These are phyloP conservation scores for Trichoplusia ni DNA, from an alignment of 1,140 invertebrate genomes.

Conservation along the genomic window DNA sequence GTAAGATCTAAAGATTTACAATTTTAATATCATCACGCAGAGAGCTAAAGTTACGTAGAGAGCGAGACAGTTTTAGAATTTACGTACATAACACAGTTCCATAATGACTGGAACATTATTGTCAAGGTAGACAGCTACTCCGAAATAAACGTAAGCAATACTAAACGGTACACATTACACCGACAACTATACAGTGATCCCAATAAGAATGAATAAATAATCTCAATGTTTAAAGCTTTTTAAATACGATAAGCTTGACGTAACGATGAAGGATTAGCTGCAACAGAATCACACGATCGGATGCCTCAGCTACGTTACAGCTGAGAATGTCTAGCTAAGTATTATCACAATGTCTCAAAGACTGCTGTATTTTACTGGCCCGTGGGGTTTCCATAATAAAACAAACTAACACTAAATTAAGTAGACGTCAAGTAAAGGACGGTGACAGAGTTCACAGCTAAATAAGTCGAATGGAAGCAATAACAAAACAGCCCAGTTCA, in stretches of 20 bases:
- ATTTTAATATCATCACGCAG: conserved; percentile 41
- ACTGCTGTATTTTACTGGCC: conserved; percentile 76
- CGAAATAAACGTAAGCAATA: conserved; percentile 47
- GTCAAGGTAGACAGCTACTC: conserved; percentile 55
- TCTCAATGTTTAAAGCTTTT: conserved; percentile 80
- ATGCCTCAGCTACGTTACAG: conserved; percentile 26
- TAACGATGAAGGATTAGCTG: conserved; percentile 40
- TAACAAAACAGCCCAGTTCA: conserved; percentile 64
- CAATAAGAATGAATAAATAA: conserved; percentile 75
- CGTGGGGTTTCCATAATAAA: conserved; percentile 64
- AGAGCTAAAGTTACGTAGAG: conserved; percentile 45
- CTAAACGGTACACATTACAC: conserved; percentile 45
- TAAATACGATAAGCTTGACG: conserved; percentile 62
- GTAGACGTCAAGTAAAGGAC: conserved; percentile 78
- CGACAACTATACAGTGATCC: conserved; percentile 55
- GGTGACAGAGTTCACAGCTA: conserved; percentile 63
- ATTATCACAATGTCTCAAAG: conserved; percentile 80
- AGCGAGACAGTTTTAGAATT: conserved; percentile 27
- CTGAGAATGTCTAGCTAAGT: conserved; percentile 65
- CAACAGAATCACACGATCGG: conserved; percentile 47
- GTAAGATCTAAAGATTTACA: conserved; percentile 14
- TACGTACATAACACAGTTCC: conserved; percentile 32
- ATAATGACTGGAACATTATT: conserved; percentile 54
- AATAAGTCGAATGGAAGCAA: conserved; percentile 62
- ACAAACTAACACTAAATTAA: conserved; percentile 79